Conservation (phyloP, 2,888 invertebrate genomes). For the Diarsia dahlii region DNA sequence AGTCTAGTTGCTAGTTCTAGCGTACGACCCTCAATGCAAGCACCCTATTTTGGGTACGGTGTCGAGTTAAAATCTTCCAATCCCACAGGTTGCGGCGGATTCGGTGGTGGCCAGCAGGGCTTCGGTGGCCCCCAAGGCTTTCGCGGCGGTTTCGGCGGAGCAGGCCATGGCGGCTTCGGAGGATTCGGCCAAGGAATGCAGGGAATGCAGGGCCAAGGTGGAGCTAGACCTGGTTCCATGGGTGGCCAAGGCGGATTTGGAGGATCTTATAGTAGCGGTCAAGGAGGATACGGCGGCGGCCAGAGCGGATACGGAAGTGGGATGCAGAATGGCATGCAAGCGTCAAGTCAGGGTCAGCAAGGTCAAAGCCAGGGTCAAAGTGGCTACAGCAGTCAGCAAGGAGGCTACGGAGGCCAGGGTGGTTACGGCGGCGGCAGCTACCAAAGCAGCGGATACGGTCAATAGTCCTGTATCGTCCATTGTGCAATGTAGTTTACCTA, state of each 20-base stretch:
- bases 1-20: too few relatives aligned
- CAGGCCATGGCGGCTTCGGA: constrained; percentile 48
- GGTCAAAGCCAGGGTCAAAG: constrained; percentile 44
- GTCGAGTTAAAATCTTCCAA: too few relatives aligned
- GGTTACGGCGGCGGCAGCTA: constrained; percentile 52
- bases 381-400: constrained; percentile 57
- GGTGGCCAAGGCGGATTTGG: constrained; percentile 52
- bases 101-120: constrained; percentile 55
- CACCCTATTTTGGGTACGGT: too few relatives aligned
- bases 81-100: constrained; percentile 55
- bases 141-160: constrained; percentile 50
- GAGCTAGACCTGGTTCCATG: constrained; percentile 47
- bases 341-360: constrained; percentile 37
- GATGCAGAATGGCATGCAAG: constrained; percentile 61
- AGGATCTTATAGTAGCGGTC: constrained; percentile 35
- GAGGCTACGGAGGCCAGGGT: constrained; percentile 50
- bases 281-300: constrained; percentile 37
- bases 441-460: constrained; percentile 60
- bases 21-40: too few relatives aligned
- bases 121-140: constrained; percentile 56
- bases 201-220: constrained; percentile 47
- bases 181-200: constrained; percentile 58
- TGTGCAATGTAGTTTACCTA: constrained; percentile 48
- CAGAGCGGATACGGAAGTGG: constrained; percentile 44
- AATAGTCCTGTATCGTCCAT: constrained; percentile 51